Evolutionary conservation across 92 coral and sea anemone species (phyloP).

Genomic region (Palythoa grandis): DNA sequence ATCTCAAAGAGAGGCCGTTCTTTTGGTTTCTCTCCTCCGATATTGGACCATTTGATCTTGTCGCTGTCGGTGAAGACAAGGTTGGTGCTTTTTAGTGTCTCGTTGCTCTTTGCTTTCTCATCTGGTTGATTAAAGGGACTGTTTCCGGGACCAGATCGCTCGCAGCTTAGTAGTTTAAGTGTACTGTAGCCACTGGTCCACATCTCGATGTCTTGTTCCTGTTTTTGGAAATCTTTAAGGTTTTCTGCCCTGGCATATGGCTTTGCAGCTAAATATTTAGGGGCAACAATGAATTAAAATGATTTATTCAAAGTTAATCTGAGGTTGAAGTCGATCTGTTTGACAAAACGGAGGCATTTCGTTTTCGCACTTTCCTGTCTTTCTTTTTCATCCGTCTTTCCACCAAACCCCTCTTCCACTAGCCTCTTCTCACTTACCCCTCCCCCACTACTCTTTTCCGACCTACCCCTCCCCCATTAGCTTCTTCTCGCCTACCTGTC

Average conservation of each 20-base stretch:
- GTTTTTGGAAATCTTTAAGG: conserved; percentile 58
- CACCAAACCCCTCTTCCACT: too few relatives aligned
- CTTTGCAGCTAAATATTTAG: conserved; percentile 52
- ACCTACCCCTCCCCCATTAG: too few relatives aligned
- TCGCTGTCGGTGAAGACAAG: conserved; percentile 70
- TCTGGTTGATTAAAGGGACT: conserved; percentile 25
- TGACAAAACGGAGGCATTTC: not conserved
- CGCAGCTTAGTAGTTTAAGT: conserved; percentile 56
- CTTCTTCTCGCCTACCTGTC: too few relatives aligned
- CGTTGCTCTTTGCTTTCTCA: conserved; percentile 26
- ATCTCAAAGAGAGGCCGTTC: conserved; percentile 73
- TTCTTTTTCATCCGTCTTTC: too few relatives aligned
- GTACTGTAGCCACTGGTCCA: conserved; percentile 81
- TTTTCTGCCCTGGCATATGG: conserved; percentile 80
- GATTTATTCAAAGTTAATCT: not conserved
- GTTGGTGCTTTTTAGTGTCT: conserved; percentile 60
- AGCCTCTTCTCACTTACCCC: too few relatives aligned
- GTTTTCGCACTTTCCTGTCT: too few relatives aligned
- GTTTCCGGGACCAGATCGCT: conserved; percentile 13
- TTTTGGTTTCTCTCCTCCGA: conserved; percentile 71
- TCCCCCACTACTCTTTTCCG: too few relatives aligned
- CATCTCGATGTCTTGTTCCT: conserved; percentile 78
- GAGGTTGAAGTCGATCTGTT: not conserved
- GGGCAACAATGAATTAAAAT: not conserved
- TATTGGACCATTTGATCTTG: conserved; percentile 69